phyloP scores from a whole-genome alignment of 2,888 invertebrate species.

The Ophioninae sp. region DNA sequence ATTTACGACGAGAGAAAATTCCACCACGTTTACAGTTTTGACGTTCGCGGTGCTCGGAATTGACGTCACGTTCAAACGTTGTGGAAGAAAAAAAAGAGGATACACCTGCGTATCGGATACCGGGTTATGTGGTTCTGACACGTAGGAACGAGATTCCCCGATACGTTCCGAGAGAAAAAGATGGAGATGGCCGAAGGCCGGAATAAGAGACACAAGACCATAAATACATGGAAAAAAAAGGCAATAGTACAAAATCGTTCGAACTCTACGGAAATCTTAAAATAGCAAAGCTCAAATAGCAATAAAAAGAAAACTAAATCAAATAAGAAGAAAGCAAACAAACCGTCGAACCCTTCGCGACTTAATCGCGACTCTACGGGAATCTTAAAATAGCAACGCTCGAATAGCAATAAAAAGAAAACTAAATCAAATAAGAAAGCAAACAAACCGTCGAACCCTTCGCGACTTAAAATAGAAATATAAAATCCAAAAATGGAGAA shows the following conservation, averaged over 20 bases:
- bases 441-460: too few relatives aligned
- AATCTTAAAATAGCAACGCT: neutral
- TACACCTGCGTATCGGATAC: conserved; percentile 24
- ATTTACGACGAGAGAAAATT: conserved; percentile 30
- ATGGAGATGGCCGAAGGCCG: neutral
- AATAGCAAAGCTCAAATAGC: neutral
- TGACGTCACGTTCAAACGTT: conserved; percentile 46
- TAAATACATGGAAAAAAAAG: neutral
- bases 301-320: too few relatives aligned
- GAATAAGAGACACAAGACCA: neutral
- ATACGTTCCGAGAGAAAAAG: conserved; percentile 1
- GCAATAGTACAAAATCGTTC: neutral
- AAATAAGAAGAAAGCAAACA: too few relatives aligned
- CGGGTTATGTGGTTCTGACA: neutral
- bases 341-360: neutral
- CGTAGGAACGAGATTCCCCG: neutral
- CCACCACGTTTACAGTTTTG: conserved; percentile 18
- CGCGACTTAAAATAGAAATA: neutral
- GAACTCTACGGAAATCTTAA: neutral
- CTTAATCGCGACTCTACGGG: neutral
- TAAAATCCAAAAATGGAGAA: neutral
- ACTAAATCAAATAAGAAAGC: too few relatives aligned
- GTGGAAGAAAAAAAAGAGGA: conserved; percentile 7
- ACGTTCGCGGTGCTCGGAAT: conserved; percentile 16
- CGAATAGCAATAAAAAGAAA: too few relatives aligned